Base-by-base conservation (phyloP, 2,888 invertebrate species). In the Agriopis leucophaearia region DNA sequence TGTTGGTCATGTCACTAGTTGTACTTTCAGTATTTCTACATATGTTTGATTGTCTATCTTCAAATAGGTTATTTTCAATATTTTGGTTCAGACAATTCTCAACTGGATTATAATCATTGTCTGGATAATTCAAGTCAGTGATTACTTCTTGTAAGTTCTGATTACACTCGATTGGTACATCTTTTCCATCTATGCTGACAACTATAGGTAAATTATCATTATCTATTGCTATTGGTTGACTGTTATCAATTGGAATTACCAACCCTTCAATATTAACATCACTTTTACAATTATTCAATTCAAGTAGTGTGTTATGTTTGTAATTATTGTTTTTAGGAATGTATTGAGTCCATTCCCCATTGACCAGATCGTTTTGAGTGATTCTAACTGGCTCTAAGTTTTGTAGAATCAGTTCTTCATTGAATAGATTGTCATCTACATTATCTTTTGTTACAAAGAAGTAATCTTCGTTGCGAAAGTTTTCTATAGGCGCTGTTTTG, bases 391-490 rank as follows among this genome's bases (percentile, higher is more conserved):
- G 58, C 44, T 61, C 61, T 7, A 66, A 15, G 36, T 66, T 44
- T 44, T 63, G 58, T 40, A 65, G 40, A 18, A 50, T 47, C 13
- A 66, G 50, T 27, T 66, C 61, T 40, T 64, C 60, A 13, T 58
- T 59, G n/a, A 67, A 67, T 13, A 63, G 27, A 9, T 69, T 70
- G 13, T 64, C 66, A 50, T 65, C 64, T 42, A 59, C 52, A 1
- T 65, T 69, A 12, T 70, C 70, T 59, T 70, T 69, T 38, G 56
- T 70, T 5, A 66, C 60, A 15, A 70, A 70, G 40, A 73, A 10
- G 36, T 71, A 73, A 8, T 71, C 72, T 45, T 76, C 66, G 45
- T 64, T 70, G 2, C 74, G 64, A 6, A 62, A 57, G 18, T 67
- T 62, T 57, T 74, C 66, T 36, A 38, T 38, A 0, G 42, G 27